A percentile compares a stretch with the other conserved stretches of the same genome.
Conservation (phyloP, 1,140 invertebrate genomes). For the Lithobius niger region DNA sequence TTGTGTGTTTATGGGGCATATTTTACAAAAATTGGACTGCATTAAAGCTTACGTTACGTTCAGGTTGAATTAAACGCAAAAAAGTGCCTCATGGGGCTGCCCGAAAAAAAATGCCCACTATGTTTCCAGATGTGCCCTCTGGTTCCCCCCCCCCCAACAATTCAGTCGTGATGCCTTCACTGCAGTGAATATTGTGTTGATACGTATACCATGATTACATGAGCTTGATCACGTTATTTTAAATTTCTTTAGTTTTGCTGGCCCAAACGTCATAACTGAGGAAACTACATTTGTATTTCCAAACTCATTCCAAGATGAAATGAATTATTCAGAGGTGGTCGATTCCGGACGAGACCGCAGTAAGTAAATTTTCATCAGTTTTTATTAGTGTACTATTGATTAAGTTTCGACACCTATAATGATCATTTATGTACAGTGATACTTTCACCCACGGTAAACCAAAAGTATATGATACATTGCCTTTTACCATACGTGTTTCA, state of each 20-base stretch:
- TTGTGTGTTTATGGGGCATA: too few relatives aligned
- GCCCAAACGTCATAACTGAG: not conserved
- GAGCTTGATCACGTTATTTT: too few relatives aligned
- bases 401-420: too few relatives aligned
- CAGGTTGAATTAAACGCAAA: too few relatives aligned
- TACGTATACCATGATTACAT: not conserved
- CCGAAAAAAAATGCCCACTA: not conserved
- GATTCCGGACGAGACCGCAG: not conserved
- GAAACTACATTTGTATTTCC: slow-evolving; percentile 8
- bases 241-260: slow-evolving; percentile 1
- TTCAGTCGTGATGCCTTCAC: too few relatives aligned
- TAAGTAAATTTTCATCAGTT: slow-evolving; percentile 4
- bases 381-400: too few relatives aligned
- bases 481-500: not conserved
- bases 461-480: not conserved
- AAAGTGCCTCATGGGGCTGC: not conserved
- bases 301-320: not conserved
- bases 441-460: not conserved
- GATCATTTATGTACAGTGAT: not conserved
- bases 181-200: too few relatives aligned
- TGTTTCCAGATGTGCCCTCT: too few relatives aligned
- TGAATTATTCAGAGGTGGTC: slow-evolving; percentile 6
- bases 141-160: too few relatives aligned
- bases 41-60: too few relatives aligned
- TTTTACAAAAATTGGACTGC: too few relatives aligned